A percentile compares a stretch with the other conserved stretches of the same genome.
phyloP scores from a whole-genome alignment of 2,888 invertebrate species.

The Megastigmus dorsalis region DNA sequence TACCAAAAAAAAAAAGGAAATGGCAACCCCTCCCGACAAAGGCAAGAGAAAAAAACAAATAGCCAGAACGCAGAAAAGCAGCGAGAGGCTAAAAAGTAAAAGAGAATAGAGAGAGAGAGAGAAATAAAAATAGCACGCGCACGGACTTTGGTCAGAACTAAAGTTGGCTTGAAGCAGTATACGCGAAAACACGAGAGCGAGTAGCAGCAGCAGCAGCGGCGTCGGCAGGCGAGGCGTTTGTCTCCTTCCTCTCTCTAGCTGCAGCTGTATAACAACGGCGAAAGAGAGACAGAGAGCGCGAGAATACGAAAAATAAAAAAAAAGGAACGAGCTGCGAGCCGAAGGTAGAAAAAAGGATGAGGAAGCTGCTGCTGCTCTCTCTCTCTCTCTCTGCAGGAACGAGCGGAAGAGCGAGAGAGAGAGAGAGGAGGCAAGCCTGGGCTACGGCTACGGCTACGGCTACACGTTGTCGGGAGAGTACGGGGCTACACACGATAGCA shows the following conservation, averaged over 20 bases:
- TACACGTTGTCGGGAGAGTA: conserved; percentile 10
- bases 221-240: not conserved
- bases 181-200: conserved; percentile 33
- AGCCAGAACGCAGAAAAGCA: not conserved
- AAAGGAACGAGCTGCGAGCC: conserved; percentile 44
- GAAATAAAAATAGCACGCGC: not conserved
- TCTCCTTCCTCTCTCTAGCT: not conserved
- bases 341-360: conserved; percentile 36
- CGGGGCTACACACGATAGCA: conserved; percentile 66
- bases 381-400: too few species aligned
- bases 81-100: conserved; percentile 3
- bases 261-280: not conserved
- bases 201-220: not conserved
- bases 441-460: not conserved
- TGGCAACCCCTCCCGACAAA: too few species aligned
- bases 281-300: not conserved
- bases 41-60: too few species aligned
- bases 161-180: not conserved
- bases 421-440: not conserved
- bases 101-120: not conserved
- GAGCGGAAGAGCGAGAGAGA: conserved; percentile 3
- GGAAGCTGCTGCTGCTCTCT: too few species aligned
- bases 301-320: conserved; percentile 53
- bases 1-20: too few species aligned
- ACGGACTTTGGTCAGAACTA: not conserved